Evolutionary conservation across 1,140 invertebrate species (phyloP).

Genomic region (Ericerus pela): DNA sequence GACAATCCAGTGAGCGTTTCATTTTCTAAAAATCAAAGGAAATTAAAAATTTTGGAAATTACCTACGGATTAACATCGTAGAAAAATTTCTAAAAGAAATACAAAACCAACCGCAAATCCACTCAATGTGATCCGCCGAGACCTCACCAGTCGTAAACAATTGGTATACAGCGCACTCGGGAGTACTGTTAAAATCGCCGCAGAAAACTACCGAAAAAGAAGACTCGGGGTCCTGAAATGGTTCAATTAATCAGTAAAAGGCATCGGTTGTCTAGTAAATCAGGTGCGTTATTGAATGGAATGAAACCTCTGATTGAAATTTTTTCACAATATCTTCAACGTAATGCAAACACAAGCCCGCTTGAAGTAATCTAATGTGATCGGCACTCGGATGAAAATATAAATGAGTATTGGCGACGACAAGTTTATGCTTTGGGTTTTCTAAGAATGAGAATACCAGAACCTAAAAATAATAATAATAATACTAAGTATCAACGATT

Average conservation of each 20-base stretch:
- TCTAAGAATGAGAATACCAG: not conserved
- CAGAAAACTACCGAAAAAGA: slow-evolving; percentile 51
- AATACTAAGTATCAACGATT: too few relatives aligned
- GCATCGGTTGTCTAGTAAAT: too few relatives aligned
- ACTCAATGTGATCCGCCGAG: slow-evolving; percentile 47
- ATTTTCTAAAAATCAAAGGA: slow-evolving; percentile 36
- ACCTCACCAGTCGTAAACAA: slow-evolving; percentile 50
- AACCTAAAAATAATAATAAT: too few relatives aligned
- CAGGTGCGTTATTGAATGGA: not conserved
- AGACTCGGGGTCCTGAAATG: slow-evolving; percentile 36
- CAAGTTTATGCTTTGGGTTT: slow-evolving; percentile 28
- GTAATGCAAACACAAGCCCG: slow-evolving; percentile 43
- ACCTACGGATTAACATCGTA: not conserved
- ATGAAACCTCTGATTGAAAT: slow-evolving; percentile 33
- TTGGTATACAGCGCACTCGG: slow-evolving; percentile 61
- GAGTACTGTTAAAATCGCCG: slow-evolving; percentile 76
- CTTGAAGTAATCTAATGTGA: slow-evolving; percentile 69
- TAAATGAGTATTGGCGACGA: slow-evolving; percentile 79
- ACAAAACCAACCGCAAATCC: slow-evolving; percentile 51
- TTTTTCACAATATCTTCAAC: slow-evolving; percentile 37
- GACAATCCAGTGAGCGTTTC: slow-evolving; percentile 43
- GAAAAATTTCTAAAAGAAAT: not conserved
- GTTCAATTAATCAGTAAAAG: not conserved
- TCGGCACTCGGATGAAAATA: slow-evolving; percentile 81
- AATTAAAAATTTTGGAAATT: not conserved